Conservation (phyloP, 2,888 invertebrate genomes). For the Cactoblastis cactorum region DNA sequence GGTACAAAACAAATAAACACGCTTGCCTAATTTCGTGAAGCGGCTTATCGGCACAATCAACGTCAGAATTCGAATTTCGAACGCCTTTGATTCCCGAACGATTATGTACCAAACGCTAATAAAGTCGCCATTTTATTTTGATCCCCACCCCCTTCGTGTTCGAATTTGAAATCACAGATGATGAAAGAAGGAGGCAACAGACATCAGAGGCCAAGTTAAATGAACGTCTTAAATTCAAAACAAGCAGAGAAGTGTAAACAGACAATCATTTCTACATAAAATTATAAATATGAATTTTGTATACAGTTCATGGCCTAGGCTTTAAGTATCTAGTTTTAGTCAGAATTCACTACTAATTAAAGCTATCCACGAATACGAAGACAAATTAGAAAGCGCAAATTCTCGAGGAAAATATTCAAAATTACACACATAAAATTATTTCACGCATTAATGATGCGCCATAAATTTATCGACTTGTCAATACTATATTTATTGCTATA, state of each 20-base stretch:
- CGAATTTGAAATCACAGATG: constrained; percentile 23
- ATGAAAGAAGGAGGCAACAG: constrained; percentile 24
- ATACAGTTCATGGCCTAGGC: too few relatives aligned
- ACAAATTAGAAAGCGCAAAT: constrained; percentile 16
- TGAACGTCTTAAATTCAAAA: constrained; percentile 63
- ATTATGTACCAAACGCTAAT: constrained; percentile 60
- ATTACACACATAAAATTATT: background rate
- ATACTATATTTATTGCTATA: background rate
- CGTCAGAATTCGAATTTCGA: constrained; percentile 47
- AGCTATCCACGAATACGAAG: too few relatives aligned
- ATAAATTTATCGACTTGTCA: background rate
- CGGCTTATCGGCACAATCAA: constrained; percentile 56
- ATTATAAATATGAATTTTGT: constrained; percentile 69
- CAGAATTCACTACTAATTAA: background rate
- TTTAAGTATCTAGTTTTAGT: background rate
- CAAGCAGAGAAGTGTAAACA: constrained; percentile 72
- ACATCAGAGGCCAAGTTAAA: constrained; percentile 43
- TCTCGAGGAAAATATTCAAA: constrained; percentile 25
- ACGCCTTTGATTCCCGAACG: constrained; percentile 59
- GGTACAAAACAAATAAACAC: constrained; percentile 44
- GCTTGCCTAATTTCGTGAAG: constrained; percentile 50
- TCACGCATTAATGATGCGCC: background rate
- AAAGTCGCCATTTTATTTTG: constrained; percentile 52
- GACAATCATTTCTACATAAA: constrained; percentile 62
- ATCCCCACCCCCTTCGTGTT: constrained; percentile 27